Percentiles rank a stretch among this genome's conserved stretches.
Evolutionary conservation across 2,888 invertebrate genomes (phyloP).

Genomic region (Caenorhabditis angaria): DNA sequence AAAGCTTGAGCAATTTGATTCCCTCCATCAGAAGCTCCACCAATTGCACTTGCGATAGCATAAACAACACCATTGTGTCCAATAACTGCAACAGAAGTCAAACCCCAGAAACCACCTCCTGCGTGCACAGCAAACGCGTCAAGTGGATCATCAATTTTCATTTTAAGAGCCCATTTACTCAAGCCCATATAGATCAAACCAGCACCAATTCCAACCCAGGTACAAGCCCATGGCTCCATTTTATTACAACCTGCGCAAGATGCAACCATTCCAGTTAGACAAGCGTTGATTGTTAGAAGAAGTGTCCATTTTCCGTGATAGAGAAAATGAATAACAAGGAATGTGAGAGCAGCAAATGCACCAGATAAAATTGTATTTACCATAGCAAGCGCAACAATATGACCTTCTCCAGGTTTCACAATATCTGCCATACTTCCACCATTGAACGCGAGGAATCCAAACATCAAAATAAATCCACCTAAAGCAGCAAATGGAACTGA

Average conservation of each 20-base stretch:
- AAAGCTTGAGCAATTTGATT: conserved; percentile 50
- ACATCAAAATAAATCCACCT: conserved; percentile 76
- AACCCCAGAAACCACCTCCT: conserved; percentile 76
- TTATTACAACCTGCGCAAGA: conserved; percentile 75
- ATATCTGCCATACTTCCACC: conserved; percentile 75
- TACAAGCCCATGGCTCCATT: conserved; percentile 74
- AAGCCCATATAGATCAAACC: conserved; percentile 73
- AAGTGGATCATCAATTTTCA: conserved; percentile 75
- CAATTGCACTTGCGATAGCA: conserved; percentile 52
- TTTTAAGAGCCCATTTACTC: conserved; percentile 66
- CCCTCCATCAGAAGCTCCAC: conserved; percentile 37
- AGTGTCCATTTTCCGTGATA: conserved; percentile 74
- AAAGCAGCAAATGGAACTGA: conserved; percentile 75
- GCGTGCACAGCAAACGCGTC: conserved; percentile 76
- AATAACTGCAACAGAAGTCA: conserved; percentile 66
- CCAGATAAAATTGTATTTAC: conserved; percentile 76
- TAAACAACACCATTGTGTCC: conserved; percentile 62
- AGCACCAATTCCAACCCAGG: conserved; percentile 74
- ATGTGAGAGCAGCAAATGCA: conserved; percentile 74
- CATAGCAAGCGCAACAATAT: conserved; percentile 73
- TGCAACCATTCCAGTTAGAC: conserved; percentile 74
- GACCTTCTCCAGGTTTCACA: conserved; percentile 73
- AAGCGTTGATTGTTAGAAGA: conserved; percentile 75
- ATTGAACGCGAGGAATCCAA: conserved; percentile 77
- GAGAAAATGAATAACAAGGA: conserved; percentile 72